Conservation (phyloP, 2,113 vertebrate genomes). For the Genyomyrus donnyi region DNA sequence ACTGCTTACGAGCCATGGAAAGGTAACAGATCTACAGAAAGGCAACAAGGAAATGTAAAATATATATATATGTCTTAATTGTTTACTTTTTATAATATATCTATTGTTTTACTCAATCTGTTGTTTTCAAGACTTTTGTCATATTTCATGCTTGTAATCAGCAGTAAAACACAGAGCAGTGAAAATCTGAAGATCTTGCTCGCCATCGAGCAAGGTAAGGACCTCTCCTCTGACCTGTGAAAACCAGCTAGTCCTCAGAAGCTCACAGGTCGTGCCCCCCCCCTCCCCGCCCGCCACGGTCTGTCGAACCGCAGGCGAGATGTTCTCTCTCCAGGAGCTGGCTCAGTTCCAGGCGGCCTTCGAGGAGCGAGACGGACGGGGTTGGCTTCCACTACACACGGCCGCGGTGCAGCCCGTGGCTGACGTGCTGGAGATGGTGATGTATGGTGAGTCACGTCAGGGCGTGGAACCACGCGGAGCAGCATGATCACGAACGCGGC, state of each 20-base stretch:
- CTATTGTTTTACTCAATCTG: not conserved
- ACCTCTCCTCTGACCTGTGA: not conserved
- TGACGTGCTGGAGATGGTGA: conserved; percentile 67
- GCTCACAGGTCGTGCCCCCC: not conserved
- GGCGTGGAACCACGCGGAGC: not conserved
- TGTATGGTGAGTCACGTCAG: conserved; percentile 59
- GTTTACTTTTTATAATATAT: not conserved
- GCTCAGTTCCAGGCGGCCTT: conserved; percentile 57
- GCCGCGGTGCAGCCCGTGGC: conserved; percentile 56
- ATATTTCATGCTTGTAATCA: not conserved
- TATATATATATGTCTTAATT: not conserved
- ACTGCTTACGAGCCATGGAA: not conserved
- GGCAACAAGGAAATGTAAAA: not conserved
- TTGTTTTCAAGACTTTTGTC: not conserved
- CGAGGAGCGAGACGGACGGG: conserved; percentile 63
- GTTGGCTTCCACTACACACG: conserved; percentile 70
- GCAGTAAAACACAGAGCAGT: conserved; percentile 40
- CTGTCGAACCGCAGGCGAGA: conserved; percentile 50
- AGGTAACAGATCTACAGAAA: not conserved
- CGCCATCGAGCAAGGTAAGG: conserved; percentile 67
- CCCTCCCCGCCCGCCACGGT: not conserved
- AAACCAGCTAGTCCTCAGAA: not conserved
- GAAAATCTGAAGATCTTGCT: conserved; percentile 65
- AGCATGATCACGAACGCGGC: not conserved
- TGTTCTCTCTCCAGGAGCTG: conserved; percentile 60